Conservation (phyloP, 2,888 invertebrate genomes). For the Coenonympha arcania region DNA sequence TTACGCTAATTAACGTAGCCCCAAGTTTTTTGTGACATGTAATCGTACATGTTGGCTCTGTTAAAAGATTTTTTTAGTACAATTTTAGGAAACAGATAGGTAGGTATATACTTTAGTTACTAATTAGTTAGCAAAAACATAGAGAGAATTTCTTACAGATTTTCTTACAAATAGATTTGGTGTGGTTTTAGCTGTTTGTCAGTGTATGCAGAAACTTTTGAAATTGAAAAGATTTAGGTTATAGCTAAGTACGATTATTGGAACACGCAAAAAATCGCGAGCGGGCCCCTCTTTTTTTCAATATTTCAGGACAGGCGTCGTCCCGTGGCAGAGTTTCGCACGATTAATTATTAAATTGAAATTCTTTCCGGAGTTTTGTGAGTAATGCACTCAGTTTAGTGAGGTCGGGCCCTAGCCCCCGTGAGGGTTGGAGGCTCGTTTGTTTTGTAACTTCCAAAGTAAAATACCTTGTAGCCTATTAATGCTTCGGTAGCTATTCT, state of each 20-base stretch:
- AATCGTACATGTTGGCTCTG: too few relatives aligned
- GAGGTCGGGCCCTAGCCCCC: slow-evolving; percentile 26
- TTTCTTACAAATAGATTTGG: too few relatives aligned
- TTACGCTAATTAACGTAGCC: too few relatives aligned
- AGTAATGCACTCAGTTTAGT: slow-evolving; percentile 29
- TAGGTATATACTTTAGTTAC: too few relatives aligned
- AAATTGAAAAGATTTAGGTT: not conserved
- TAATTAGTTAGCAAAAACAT: too few relatives aligned
- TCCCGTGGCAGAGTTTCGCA: slow-evolving; percentile 32
- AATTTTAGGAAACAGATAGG: too few relatives aligned
- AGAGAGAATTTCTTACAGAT: too few relatives aligned
- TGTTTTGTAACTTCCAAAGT: slow-evolving; percentile 29
- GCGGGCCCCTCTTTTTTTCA: slow-evolving; percentile 32
- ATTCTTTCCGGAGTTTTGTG: slow-evolving; percentile 32
- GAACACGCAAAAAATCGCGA: not conserved
- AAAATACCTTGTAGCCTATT: slow-evolving; percentile 29
- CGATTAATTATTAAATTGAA: slow-evolving; percentile 42
- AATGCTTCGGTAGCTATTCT: slow-evolving; percentile 17
- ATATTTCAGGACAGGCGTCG: slow-evolving; percentile 30
- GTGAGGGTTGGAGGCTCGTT: slow-evolving; percentile 22
- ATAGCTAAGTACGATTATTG: not conserved
- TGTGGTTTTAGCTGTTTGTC: too few relatives aligned
- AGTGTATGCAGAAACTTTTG: too few relatives aligned
- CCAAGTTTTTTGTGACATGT: too few relatives aligned
- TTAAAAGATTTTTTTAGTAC: too few relatives aligned